Base-by-base conservation (phyloP, 2,888 invertebrate genomes). In the Trachelus tabidus region DNA sequence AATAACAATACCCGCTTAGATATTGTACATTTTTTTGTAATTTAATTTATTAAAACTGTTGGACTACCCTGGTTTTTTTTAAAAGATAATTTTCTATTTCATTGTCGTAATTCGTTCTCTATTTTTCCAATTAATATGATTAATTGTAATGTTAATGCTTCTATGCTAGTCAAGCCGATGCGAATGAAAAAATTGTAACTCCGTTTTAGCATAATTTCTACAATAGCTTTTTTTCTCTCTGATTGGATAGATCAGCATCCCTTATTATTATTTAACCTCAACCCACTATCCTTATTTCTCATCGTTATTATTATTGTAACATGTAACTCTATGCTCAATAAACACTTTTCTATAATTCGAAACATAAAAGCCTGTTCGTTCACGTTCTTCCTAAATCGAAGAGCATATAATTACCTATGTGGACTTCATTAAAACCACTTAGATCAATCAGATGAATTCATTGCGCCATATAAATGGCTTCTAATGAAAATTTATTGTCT, bases 261-360 rank as follows among this genome's bases (percentile, higher is more conserved):
- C 23, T 56, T 56, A 80, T 76, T 79, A 75, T 76, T 68, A 76
- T 79, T 80, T 81, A 74, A 78, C 76, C 77, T 56, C 73, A 81
- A 81, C 77, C 77, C 75, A 76, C 76, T 78, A 75, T 79, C 75
- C 79, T 77, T 76, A 79, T 80, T 75, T 80, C 75, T 85, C 80
- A 85, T 84, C 83, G 86, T 83, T 81, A 86, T 86, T 87, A 87
- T 83, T 84, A 88, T 83, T 86, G 83, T 89, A 88, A 87, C 83
- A 87, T 90, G 90, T 91, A 91, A 89, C 86, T 84, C 79, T 90
- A 89, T 89, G 89, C 89, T 90, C 89, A 90, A 90, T 90, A 91
- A 90, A 91, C 85, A 88, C 83, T 90, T 91, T 91, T 90, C 87
- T 90, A 91, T 88, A 86, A 89, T 87, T 86, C 83, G 83, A 56